Evolutionary conservation across 1,140 invertebrate genomes (phyloP), one percentile per base, ranked within the genome.

Genomic region (Drosophila malerkotliana): DNA sequence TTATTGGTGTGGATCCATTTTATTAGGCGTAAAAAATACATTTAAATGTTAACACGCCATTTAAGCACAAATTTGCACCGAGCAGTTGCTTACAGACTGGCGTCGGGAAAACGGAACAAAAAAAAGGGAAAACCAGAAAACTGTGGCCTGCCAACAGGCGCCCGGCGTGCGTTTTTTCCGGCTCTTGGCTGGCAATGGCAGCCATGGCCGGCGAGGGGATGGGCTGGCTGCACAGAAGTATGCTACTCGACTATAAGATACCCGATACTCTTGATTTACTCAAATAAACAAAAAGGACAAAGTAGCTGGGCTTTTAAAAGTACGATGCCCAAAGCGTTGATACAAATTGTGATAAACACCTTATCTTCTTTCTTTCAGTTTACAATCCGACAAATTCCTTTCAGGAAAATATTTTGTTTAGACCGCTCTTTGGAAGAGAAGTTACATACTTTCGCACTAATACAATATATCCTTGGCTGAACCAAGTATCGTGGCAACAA

Each of bases 1-100:
- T 72, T 41, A 64, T 64, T 47, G 41, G 53, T 75, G 79, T 66
- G 49, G 47, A 61, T 61, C 75, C 64, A 68, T 76, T 83, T 83
- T 83, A 83, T 83, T 81, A 76, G 75, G 80, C 79, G 79, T 83
- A 83, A 83, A 83, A 83, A 83, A 79, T 83, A 76, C 79, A 83
- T 83, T 83, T 79, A 83, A 83, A 83, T 83, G 79, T 83, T 83
- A 83, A 83, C 79, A 83, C 79, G 75, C 79, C 79, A 83, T 83
- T 83, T 83, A 83, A 83, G 82, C 71, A 62, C 66, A 83, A 83
- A 83, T 83, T 83, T 77, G 57, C 79, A 63, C 61, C 59, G 71
- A 56, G 18, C 45, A 37, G 54, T 58, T 57, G 78, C 60, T 77
- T 62, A 68, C 57, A 67, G 75, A 57, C 45, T 28, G 72, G 58